phyloP scores from a whole-genome alignment of 2,113 vertebrate genomes.

The Strigops habroptila region DNA sequence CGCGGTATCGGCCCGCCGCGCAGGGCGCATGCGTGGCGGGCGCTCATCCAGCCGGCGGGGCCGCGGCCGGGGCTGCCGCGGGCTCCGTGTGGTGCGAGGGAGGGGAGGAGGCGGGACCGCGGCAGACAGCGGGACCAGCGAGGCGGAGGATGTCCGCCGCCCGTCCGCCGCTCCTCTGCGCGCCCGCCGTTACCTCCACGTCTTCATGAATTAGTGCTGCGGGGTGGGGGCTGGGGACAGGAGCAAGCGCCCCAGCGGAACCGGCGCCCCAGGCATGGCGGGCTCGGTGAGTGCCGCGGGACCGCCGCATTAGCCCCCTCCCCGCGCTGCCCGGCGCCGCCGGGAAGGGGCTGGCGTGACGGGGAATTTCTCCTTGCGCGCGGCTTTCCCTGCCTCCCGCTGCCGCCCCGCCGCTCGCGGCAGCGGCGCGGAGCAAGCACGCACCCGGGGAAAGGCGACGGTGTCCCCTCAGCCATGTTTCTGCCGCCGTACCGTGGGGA shows the following conservation, averaged over 20 bases:
- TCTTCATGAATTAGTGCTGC: conserved; percentile 85
- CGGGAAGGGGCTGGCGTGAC: conserved; percentile 48
- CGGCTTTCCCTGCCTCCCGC: neutral
- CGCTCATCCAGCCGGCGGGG: conserved; percentile 71
- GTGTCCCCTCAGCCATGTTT: conserved; percentile 68
- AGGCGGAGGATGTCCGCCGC: conserved; percentile 82
- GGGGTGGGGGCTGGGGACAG: conserved; percentile 61
- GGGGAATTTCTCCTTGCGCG: neutral
- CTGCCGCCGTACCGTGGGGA: conserved; percentile 26
- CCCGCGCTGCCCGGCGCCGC: conserved; percentile 34
- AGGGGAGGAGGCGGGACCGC: neutral
- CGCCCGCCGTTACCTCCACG: conserved; percentile 68
- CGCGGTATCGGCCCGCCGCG: conserved; percentile 46
- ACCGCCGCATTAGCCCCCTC: neutral
- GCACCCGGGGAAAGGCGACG: conserved; percentile 40
- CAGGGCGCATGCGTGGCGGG: conserved; percentile 79
- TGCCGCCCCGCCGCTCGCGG: neutral
- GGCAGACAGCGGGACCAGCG: neutral
- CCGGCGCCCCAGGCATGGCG: conserved; percentile 88
- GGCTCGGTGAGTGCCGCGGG: conserved; percentile 84
- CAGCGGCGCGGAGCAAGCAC: conserved; percentile 46
- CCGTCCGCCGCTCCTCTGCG: conserved; percentile 67
- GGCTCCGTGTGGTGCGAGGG: conserved; percentile 72
- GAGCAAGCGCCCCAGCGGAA: conserved; percentile 55
- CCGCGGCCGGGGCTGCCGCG: conserved; percentile 50